A percentile compares a stretch with the other conserved stretches of the same genome.
Evolutionary conservation across 2,888 invertebrate genomes (phyloP).

Genomic region (Dasypogon diadema): DNA sequence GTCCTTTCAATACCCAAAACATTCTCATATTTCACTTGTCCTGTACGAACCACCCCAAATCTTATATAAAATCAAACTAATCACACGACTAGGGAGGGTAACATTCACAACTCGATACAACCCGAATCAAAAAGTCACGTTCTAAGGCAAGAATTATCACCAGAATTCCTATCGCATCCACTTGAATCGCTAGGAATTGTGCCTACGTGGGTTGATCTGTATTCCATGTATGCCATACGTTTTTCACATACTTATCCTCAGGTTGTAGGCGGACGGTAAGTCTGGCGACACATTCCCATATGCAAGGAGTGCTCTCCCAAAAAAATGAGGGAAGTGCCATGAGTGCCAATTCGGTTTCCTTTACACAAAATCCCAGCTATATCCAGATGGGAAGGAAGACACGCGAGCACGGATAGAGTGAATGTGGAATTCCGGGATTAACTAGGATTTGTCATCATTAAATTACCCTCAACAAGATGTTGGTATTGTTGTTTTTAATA

Average conservation of each 20-base stretch:
- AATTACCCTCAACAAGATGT: constrained; percentile 35
- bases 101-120: no score
- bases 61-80: no score
- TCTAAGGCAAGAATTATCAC: not conserved
- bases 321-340: no score
- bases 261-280: no score
- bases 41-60: no score
- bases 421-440: constrained; percentile 14
- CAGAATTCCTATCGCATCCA: constrained; percentile 9
- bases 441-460: constrained; percentile 32
- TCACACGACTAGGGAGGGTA: no score
- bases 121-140: constrained; percentile 27
- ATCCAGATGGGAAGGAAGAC: not conserved
- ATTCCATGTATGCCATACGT: constrained; percentile 9
- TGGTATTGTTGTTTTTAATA: constrained; percentile 12
- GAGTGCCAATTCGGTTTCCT: no score
- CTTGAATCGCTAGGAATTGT: constrained; percentile 30
- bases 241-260: not conserved
- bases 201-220: constrained; percentile 17
- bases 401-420: constrained; percentile 2
- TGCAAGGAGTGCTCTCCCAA: no score
- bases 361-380: constrained; percentile 12
- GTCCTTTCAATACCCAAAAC: no score
- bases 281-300: no score
- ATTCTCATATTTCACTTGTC: no score